Evolutionary conservation across 2,797 vertebrate genomes (phyloP).

Genomic region (Lemur catta): DNA sequence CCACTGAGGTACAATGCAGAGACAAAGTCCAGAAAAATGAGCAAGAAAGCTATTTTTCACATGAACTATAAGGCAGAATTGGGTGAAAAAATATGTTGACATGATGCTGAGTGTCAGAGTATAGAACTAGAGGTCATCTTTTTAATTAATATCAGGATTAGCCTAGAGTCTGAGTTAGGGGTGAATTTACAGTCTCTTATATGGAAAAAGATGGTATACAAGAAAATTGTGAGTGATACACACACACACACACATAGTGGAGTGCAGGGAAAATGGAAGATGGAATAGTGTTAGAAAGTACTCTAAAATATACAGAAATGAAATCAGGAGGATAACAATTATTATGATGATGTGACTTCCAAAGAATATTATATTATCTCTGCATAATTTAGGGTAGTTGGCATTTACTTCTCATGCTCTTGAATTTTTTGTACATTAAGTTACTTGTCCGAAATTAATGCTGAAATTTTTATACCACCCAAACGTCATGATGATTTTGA

Average conservation of each 20-base stretch:
- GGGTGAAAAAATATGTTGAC: neutral
- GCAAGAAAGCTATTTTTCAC: accelerated
- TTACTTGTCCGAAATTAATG: neutral
- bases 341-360: neutral
- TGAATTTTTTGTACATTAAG: neutral
- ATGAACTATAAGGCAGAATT: no score
- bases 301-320: neutral
- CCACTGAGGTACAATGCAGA: neutral
- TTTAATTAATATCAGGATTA: neutral
- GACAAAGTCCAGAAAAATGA: neutral
- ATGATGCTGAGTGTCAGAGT: neutral
- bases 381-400: neutral
- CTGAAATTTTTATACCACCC: neutral
- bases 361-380: neutral
- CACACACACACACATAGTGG: neutral
- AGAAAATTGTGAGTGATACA: neutral
- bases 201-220: neutral
- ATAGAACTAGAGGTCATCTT: neutral
- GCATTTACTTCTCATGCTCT: neutral
- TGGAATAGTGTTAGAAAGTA: neutral
- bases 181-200: neutral
- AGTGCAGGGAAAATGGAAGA: neutral
- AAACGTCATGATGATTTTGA: neutral
- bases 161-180: neutral
- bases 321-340: neutral